These are phyloP conservation scores for Baccha elongata DNA, from an alignment of 2,888 invertebrate genomes.

Conservation along the genomic window DNA sequence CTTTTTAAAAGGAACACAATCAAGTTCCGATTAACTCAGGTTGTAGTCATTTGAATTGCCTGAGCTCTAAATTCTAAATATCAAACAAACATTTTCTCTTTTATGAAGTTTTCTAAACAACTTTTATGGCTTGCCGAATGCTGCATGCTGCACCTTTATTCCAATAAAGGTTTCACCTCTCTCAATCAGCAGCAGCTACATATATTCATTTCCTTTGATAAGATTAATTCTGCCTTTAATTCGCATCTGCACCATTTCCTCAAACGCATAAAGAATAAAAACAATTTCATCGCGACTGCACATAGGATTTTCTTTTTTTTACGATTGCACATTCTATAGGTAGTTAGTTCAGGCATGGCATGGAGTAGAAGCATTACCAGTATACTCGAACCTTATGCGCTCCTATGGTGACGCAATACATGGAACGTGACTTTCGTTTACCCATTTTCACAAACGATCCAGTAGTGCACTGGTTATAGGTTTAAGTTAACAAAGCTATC, in stretches of 20 bases:
- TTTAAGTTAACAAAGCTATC: constrained; percentile 20
- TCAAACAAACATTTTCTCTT: constrained; percentile 8
- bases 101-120: background rate
- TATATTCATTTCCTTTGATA: constrained; percentile 54
- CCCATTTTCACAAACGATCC: constrained; percentile 4
- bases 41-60: constrained; percentile 3
- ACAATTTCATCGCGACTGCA: constrained; percentile 48
- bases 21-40: constrained; percentile 16
- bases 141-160: constrained; percentile 29
- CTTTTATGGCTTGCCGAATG: constrained; percentile 29
- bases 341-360: too few relatives aligned
- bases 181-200: constrained; percentile 20
- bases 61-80: background rate
- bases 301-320: constrained; percentile 24
- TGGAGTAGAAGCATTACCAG: too few relatives aligned
- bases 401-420: too few relatives aligned
- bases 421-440: background rate
- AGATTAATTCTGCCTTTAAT: constrained; percentile 56
- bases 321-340: constrained; percentile 23
- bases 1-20: too few relatives aligned
- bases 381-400: too few relatives aligned
- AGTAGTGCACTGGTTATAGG: background rate
- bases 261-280: constrained; percentile 28
- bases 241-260: constrained; percentile 14
- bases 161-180: constrained; percentile 43